Evolutionary conservation across 2,797 vertebrate genomes (phyloP), one percentile per base, ranked within the genome.

Genomic region (Austrolebias charrua): DNA sequence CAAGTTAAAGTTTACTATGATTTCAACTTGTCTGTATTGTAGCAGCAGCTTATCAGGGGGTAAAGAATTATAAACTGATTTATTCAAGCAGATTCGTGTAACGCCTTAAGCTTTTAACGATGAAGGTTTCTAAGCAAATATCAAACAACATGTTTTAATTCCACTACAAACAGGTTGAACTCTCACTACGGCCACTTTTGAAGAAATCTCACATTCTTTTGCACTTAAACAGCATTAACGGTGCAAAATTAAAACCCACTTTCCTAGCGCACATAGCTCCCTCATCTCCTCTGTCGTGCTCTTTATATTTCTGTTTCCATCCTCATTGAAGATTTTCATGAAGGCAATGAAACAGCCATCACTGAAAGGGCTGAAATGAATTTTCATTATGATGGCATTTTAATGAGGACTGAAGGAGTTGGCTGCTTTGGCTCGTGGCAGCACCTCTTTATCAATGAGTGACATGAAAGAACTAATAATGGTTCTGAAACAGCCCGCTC

Each of bases 331-430:
- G 80, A 48, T 69, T 86, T 75, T 87, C 78, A 80, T 79, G 69
- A 80, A 86, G 85, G 85, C 86, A 90, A 90, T 91, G 87, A 90
- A 90, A 88, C 63, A 77, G 82, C 90, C 89, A 87, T 90, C 88
- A 89, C 83, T 72, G 55, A 79, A 48, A 82, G 77, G 83, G 81
- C 82, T 65, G 76, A 74, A 87, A 88, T 89, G 75, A 86, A 89
- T 84, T 88, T 89, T 90, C 88, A 90, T 90, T 90, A 89, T 88
- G 89, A 89, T 81, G 86, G 85, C 81, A 75, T 87, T 90, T 90
- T 91, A 91, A 91, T 89, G 89, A 88, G 87, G 84, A 86, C 80
- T 77, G 82, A 88, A 87, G 73, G 85, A 87, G 82, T 82, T 74
- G 83, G 81, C 83, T 83, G 77, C 67, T 84, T 81, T 69, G 82